Percentiles rank a stretch among this genome's conserved stretches.
These are phyloP conservation scores for Cinclus cinclus DNA, from an alignment of 2,113 vertebrate genomes.

Conservation along the genomic window DNA sequence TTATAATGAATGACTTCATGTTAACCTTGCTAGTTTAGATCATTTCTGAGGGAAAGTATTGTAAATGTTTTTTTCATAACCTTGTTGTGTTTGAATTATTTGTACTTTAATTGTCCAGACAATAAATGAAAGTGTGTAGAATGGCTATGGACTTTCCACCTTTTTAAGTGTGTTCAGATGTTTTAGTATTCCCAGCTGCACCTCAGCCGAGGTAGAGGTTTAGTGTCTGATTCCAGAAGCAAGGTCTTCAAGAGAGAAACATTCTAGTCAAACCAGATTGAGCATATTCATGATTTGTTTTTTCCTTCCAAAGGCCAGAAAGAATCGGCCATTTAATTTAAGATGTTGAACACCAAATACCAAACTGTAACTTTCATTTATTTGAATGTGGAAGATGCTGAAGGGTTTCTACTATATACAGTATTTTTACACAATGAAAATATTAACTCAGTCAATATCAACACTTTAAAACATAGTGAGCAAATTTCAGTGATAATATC, in stretches of 20 bases:
- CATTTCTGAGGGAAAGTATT: constrained; percentile 92
- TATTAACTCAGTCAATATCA: constrained; percentile 51
- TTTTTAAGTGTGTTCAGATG: constrained; percentile 79
- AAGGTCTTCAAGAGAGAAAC: constrained; percentile 36
- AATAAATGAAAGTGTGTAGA: constrained; percentile 99
- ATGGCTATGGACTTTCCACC: constrained; percentile 81
- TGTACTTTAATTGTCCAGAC: constrained; percentile 99
- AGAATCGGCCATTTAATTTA: constrained; percentile 16
- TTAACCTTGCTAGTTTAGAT: constrained; percentile 99
- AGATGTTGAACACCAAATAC: constrained; percentile 42
- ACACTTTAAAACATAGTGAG: constrained; percentile 41
- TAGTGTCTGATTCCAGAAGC: constrained; percentile 28
- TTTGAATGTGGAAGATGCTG: constrained; percentile 52
- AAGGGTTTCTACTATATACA: constrained; percentile 60
- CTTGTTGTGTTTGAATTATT: constrained; percentile 99
- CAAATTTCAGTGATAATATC: constrained; percentile 16
- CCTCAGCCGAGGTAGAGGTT: constrained; percentile 11
- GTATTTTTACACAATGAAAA: constrained; percentile 63
- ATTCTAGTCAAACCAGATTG: constrained; percentile 23
- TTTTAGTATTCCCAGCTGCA: constrained; percentile 51
- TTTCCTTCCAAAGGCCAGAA: constrained; percentile 15
- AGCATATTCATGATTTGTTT: constrained; percentile 42
- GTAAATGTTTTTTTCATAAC: constrained; percentile 83
- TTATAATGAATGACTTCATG: constrained; percentile 99
- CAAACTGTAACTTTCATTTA: constrained; percentile 47